A percentile compares a stretch with the other conserved stretches of the same genome.
phyloP scores from a whole-genome alignment of 1,140 invertebrate species.

The Pollicipes pollicipes region DNA sequence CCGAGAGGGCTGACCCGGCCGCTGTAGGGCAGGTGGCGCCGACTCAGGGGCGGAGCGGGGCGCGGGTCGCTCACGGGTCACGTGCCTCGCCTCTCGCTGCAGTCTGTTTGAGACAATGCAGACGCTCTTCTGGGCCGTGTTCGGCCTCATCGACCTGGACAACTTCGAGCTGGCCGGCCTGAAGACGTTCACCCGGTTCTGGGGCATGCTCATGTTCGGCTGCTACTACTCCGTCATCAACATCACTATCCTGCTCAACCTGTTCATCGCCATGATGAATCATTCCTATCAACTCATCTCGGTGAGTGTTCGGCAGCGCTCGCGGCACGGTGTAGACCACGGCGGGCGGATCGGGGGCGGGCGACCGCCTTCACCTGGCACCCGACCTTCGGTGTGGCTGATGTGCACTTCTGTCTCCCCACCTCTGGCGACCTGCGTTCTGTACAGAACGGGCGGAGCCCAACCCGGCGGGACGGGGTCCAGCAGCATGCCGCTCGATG shows the following conservation, averaged over 20 bases:
- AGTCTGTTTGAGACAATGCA: constrained; percentile 93
- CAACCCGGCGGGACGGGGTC: too few species aligned
- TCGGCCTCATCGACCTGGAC: constrained; percentile 85
- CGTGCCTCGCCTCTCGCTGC: too few species aligned
- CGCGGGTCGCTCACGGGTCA: too few species aligned
- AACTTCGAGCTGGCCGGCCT: constrained; percentile 87
- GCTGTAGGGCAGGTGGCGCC: too few species aligned
- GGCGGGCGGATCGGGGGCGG: constrained; percentile 4
- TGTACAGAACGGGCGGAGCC: too few species aligned
- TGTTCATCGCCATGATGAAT: constrained; percentile 99
- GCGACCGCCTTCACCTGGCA: background rate
- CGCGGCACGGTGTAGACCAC: constrained; percentile 20
- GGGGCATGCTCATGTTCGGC: constrained; percentile 94
- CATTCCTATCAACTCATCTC: constrained; percentile 96
- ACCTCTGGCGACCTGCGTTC: too few species aligned
- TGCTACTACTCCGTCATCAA: constrained; percentile 92
- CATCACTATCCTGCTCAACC: constrained; percentile 87
- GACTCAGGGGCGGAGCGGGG: too few species aligned
- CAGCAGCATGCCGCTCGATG: too few species aligned
- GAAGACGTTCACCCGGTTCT: constrained; percentile 80
- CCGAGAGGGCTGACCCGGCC: too few species aligned
- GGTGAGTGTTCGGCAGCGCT: constrained; percentile 38
- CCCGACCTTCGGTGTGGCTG: too few species aligned
- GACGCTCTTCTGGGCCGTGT: constrained; percentile 93
- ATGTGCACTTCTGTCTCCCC: too few species aligned